These are phyloP conservation scores for Pseudomyrmex pallidus DNA, from an alignment of 1,140 invertebrate species.

Conservation along the genomic window DNA sequence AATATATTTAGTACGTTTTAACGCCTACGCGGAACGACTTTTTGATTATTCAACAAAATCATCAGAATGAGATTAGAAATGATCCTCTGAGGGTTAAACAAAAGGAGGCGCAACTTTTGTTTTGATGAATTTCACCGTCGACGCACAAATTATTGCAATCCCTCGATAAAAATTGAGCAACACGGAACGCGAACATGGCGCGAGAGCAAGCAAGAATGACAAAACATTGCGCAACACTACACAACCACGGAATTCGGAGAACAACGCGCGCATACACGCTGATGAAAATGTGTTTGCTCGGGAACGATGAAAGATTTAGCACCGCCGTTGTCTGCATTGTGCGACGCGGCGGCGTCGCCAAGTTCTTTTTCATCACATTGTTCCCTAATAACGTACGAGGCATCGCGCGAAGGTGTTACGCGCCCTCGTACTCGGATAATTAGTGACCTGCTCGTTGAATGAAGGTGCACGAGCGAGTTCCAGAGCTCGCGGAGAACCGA, in stretches of 20 bases:
- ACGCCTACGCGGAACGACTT: too few relatives aligned
- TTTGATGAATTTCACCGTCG: neutral
- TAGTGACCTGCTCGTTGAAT: constrained; percentile 29
- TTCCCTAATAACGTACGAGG: constrained; percentile 16
- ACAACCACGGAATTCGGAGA: neutral
- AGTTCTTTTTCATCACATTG: constrained; percentile 33
- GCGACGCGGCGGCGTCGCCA: neutral
- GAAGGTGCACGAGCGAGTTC: constrained; percentile 17
- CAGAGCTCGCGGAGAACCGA: constrained; percentile 15
- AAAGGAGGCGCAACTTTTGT: constrained; percentile 17
- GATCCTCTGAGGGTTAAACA: too few relatives aligned
- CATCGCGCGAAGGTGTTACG: constrained; percentile 28
- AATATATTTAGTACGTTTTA: too few relatives aligned
- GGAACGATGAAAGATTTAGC: constrained; percentile 8
- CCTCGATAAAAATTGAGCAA: neutral
- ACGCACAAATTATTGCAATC: neutral
- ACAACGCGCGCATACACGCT: neutral
- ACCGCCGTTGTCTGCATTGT: constrained; percentile 11
- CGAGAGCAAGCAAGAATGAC: neutral
- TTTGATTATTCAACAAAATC: too few relatives aligned
- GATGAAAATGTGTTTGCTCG: neutral
- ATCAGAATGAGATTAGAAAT: too few relatives aligned
- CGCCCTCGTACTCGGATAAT: constrained; percentile 29
- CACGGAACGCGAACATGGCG: neutral
- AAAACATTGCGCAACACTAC: neutral